phyloP scores from a whole-genome alignment of 2,888 invertebrate species.

The Dynastes tityus region DNA sequence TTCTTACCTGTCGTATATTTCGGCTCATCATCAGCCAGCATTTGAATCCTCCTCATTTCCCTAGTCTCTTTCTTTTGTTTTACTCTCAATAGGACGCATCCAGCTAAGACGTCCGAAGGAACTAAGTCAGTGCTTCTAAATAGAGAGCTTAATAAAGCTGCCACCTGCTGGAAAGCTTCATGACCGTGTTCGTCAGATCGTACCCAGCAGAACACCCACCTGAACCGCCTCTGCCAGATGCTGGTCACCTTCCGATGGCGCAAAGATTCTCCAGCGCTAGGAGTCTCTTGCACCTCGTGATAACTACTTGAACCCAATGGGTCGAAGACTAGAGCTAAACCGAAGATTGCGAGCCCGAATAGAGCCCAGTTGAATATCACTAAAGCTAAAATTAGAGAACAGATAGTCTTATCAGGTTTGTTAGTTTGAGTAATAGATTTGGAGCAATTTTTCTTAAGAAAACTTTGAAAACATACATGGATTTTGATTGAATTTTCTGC shows the following conservation, averaged over 20 bases:
- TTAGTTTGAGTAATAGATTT: too few species aligned
- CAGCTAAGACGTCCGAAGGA: conserved; percentile 91
- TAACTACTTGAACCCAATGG: conserved; percentile 81
- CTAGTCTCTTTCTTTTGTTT: conserved; percentile 83
- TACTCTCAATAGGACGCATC: conserved; percentile 86
- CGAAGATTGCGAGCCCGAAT: conserved; percentile 81
- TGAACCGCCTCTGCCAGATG: conserved; percentile 83
- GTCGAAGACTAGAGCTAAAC: conserved; percentile 86
- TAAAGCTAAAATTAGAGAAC: conserved; percentile 73
- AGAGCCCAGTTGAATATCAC: conserved; percentile 89
- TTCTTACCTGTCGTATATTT: conserved; percentile 77
- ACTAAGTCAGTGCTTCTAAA: conserved; percentile 91
- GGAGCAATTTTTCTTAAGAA: too few species aligned
- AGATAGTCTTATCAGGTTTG: too few species aligned
- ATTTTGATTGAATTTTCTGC: too few species aligned
- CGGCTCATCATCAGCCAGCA: conserved; percentile 77
- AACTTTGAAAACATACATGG: too few species aligned
- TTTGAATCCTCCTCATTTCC: conserved; percentile 79
- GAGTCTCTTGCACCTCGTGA: conserved; percentile 77
- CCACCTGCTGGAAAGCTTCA: conserved; percentile 86
- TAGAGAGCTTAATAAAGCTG: conserved; percentile 83
- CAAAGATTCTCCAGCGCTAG: conserved; percentile 66
- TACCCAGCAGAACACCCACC: conserved; percentile 83
- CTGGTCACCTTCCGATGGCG: conserved; percentile 81
- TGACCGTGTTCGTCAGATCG: conserved; percentile 83